Conservation (phyloP, 2,113 vertebrate species). For the Trematomus loennbergii region DNA sequence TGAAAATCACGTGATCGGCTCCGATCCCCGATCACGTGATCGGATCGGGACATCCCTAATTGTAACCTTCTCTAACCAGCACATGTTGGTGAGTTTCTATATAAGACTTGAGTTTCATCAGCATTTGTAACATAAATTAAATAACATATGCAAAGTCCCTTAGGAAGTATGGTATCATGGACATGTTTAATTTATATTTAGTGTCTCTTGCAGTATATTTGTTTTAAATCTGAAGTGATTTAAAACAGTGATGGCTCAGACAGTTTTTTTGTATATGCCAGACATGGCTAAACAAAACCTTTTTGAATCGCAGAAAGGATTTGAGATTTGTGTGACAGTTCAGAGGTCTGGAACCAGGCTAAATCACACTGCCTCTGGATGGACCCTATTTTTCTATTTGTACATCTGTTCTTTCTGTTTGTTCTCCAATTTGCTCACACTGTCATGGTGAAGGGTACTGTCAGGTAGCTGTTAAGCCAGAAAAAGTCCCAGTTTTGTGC, state of each 20-base stretch:
- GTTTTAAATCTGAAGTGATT: not conserved
- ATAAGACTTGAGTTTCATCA: not conserved
- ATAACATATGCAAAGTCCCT: not conserved
- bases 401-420: constrained; percentile 44
- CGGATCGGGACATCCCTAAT: no score
- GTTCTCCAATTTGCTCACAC: constrained; percentile 47
- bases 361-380: constrained; percentile 30
- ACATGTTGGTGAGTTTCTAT: not conserved
- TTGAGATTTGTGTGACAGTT: not conserved
- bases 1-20: no score
- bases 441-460: constrained; percentile 36
- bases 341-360: constrained; percentile 25
- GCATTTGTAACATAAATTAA: not conserved
- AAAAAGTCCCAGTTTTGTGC: constrained; percentile 22
- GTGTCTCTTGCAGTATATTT: not conserved
- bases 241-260: not conserved
- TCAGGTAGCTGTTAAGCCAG: constrained; percentile 22
- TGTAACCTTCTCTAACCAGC: not conserved
- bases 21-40: no score
- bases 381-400: constrained; percentile 25
- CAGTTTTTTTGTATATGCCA: not conserved
- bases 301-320: constrained; percentile 19
- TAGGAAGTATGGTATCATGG: not conserved
- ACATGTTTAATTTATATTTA: not conserved
- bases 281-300: not conserved